phyloP scores from a whole-genome alignment of 2,888 invertebrate species.

The Tetranychus truncatus region DNA sequence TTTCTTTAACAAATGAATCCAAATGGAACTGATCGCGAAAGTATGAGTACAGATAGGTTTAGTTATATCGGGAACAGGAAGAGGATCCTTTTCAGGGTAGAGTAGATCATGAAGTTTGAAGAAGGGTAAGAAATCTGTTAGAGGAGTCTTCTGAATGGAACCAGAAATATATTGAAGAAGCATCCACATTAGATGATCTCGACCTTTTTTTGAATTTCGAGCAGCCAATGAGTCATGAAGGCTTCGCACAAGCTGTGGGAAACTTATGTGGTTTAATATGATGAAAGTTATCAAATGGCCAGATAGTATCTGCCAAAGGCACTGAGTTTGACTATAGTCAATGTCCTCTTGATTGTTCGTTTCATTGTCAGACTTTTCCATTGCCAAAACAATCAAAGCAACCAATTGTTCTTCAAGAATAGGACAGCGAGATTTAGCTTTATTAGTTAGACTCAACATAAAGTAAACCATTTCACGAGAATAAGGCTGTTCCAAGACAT shows the following conservation, averaged over 20 bases:
- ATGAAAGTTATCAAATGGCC: constrained; percentile 87
- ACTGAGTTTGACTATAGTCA: constrained; percentile 23
- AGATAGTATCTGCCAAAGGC: constrained; percentile 71
- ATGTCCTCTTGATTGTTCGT: constrained; percentile 15
- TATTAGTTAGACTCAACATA: constrained; percentile 68
- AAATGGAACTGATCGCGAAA: constrained; percentile 87
- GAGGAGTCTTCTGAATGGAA: constrained; percentile 79
- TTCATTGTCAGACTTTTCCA: constrained; percentile 61
- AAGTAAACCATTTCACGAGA: constrained; percentile 88
- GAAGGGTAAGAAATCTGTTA: constrained; percentile 66
- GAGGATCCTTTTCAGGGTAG: constrained; percentile 70
- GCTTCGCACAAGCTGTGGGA: constrained; percentile 74
- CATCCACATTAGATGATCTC: constrained; percentile 98
- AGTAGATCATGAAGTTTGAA: constrained; percentile 73
- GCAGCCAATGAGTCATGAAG: constrained; percentile 54
- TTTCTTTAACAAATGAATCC: constrained; percentile 86
- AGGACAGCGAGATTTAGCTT: constrained; percentile 51
- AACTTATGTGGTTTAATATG: constrained; percentile 77
- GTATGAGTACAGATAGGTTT: constrained; percentile 68
- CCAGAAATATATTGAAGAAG: constrained; percentile 89
- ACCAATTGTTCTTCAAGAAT: constrained; percentile 82
- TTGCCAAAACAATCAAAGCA: constrained; percentile 68
- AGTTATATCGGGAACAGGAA: constrained; percentile 70
- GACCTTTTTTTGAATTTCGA: constrained; percentile 62
- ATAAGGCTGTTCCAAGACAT: constrained; percentile 83